Evolutionary conservation across 1,140 invertebrate species (phyloP).

Genomic region (Lepidotrigona ventralis): DNA sequence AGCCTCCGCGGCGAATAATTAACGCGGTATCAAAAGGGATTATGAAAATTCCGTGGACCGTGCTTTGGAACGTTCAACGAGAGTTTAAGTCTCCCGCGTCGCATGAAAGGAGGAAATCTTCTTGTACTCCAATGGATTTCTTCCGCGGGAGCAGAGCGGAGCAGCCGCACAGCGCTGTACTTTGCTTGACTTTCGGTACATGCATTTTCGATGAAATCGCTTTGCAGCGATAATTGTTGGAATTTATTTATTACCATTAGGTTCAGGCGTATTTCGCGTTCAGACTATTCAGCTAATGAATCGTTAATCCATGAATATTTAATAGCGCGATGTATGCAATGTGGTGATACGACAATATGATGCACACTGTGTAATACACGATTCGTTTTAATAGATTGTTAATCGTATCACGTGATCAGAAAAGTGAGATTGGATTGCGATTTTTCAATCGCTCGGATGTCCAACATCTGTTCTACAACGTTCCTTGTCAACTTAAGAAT

Average conservation of each 20-base stretch:
- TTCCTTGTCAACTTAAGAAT: neutral
- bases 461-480: neutral
- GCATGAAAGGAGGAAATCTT: neutral
- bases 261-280: too few species aligned
- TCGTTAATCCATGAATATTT: too few species aligned
- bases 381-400: too few species aligned
- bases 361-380: too few species aligned
- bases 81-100: neutral
- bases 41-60: constrained; percentile 33
- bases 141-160: neutral
- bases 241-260: neutral
- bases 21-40: constrained; percentile 46
- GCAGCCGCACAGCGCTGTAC: too few species aligned
- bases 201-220: neutral
- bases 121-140: neutral
- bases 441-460: too few species aligned
- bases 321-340: too few species aligned
- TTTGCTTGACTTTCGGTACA: neutral
- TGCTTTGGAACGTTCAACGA: neutral
- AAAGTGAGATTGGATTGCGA: too few species aligned
- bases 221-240: neutral
- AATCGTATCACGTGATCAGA: too few species aligned
- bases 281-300: too few species aligned
- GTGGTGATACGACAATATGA: too few species aligned
- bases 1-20: constrained; percentile 32